Evolutionary conservation across 92 coral and sea anemone species (phyloP).

Genomic region (Micromussa lordhowensis): DNA sequence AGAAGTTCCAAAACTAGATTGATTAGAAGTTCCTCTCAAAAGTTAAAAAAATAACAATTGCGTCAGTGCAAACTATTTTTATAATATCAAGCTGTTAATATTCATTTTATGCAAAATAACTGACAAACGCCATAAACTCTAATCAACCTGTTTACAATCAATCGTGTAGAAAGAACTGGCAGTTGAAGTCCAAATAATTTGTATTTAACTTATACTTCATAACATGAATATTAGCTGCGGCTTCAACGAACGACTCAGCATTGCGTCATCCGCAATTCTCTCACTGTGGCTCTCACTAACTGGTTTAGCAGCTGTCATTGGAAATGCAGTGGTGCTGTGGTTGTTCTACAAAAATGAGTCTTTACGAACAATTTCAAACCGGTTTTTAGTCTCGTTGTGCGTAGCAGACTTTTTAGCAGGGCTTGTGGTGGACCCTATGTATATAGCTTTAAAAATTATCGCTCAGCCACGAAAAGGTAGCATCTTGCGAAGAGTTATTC

Average conservation of each 20-base stretch:
- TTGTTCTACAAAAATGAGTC: constrained; percentile 10
- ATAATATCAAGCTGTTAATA: too few species aligned
- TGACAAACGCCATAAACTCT: neutral
- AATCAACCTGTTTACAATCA: neutral
- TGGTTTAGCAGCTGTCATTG: constrained; percentile 2
- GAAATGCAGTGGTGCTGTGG: constrained; percentile 20
- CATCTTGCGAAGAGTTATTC: neutral
- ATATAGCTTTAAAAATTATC: neutral
- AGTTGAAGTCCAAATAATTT: neutral
- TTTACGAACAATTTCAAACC: constrained; percentile 48
- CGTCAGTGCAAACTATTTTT: neutral
- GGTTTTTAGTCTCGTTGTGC: constrained; percentile 33
- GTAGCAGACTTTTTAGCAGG: constrained; percentile 41
- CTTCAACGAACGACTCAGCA: neutral
- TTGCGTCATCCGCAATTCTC: neutral
- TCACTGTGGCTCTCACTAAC: constrained; percentile 12
- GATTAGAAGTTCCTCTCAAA: neutral
- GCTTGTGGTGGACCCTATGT: constrained; percentile 3
- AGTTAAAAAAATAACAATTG: neutral
- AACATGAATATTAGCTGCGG: neutral
- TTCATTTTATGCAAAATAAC: neutral
- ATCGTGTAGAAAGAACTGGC: neutral
- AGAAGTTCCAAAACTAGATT: too few species aligned
- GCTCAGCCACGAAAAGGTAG: neutral
- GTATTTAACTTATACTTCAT: neutral